Base-by-base conservation (phyloP, 2,113 vertebrate genomes). In the Tychaedon coryphoeus region DNA sequence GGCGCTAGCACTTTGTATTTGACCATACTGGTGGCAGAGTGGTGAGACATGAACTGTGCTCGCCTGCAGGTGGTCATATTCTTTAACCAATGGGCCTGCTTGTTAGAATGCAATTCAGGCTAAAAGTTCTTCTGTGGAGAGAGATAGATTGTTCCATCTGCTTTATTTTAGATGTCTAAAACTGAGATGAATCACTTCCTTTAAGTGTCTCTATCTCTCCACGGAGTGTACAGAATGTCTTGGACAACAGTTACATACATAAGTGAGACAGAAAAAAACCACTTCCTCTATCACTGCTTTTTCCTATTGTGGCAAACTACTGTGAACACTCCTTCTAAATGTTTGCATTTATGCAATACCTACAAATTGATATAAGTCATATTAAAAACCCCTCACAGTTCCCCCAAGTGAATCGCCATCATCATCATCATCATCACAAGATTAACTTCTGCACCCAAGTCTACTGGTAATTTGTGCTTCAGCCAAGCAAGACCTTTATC, bases 141-240 rank as follows among this genome's bases (percentile, higher is more conserved):
- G 84, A 84, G 84, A 80, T 6, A 67, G 34, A 17, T 20, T 93
- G 34, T 84, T 90, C 42, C 56, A 60, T 86, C 38, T 92, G 72
- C 60, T 64, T 88, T 70, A 62, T 70, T 95, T 95, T 73, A 88
- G 71, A 80, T 24, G 51, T 74, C 36, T 73, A 62, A 93, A 86
- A 33, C 40, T 3, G 4, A 83, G 72, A 92, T 88, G 33, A 95
- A 92, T 93, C 90, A 77, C 62, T 95, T 95, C 56, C 72, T 80
- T 79, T 80, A 88, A 94, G 69, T 66, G 56, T 66, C 75, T 82
- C 24, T 51, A 33, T 85, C 48, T 69, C 61, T 87, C 61, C 47
- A 31, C 7, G 34, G 34, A 93, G 54, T 14, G 38, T 48, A 88
- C 82, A 67, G 88, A 83, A 26, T 88, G 67, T 88, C 79, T 73